Conservation (phyloP, 2,888 invertebrate genomes). For the Julus scanicus region DNA sequence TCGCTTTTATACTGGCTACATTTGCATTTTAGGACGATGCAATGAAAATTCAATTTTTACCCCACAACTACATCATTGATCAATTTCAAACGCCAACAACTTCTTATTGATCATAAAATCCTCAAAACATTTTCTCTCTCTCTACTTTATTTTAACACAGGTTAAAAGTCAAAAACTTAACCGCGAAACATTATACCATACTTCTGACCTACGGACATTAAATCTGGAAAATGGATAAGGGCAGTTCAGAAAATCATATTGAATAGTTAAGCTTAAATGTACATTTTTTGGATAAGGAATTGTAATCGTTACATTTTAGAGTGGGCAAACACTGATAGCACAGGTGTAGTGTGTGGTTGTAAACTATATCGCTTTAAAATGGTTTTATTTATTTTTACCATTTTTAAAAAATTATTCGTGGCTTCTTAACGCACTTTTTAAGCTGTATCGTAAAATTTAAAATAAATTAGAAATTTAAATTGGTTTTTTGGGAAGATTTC, state of each 20-base stretch:
- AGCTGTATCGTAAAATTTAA: no score
- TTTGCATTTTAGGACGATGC: constrained; percentile 3
- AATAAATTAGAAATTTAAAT: no score
- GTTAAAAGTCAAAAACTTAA: neutral
- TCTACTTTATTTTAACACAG: neutral
- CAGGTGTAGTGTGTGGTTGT: no score
- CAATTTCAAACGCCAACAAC: constrained; percentile 28
- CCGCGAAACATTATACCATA: neutral
- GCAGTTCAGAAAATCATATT: neutral
- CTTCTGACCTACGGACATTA: neutral
- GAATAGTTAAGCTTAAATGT: no score
- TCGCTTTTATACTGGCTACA: neutral
- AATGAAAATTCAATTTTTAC: constrained; percentile 30
- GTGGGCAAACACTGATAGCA: no score
- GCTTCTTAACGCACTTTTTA: no score
- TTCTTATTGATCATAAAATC: constrained; percentile 28
- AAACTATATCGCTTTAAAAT: no score
- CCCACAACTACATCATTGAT: constrained; percentile 32
- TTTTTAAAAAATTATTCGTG: no score
- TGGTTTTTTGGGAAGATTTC: no score
- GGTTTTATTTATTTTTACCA: no score
- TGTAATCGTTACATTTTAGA: no score
- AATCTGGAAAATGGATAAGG: neutral
- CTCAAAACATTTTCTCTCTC: neutral
- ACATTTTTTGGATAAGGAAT: no score